Percentiles rank a stretch among this genome's conserved stretches.
These are phyloP conservation scores for Todiramphus saurophagus DNA, from an alignment of 2,113 vertebrate species.

Conservation along the genomic window DNA sequence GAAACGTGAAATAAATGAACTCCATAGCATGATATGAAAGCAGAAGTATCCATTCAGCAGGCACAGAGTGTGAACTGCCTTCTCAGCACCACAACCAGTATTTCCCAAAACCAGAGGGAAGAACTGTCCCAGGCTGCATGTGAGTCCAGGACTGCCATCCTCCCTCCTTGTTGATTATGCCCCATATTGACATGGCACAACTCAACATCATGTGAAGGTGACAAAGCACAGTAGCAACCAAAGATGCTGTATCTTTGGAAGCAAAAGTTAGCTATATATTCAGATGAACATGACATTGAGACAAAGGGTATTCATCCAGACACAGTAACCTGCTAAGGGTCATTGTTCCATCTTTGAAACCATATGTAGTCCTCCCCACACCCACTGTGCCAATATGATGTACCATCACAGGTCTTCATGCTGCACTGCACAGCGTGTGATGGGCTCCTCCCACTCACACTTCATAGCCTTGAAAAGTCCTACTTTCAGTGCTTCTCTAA, in stretches of 20 bases:
- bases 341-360: neutral
- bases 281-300: neutral
- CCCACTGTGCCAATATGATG: neutral
- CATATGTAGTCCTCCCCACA: neutral
- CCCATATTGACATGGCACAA: neutral
- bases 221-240: neutral
- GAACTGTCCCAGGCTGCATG: neutral
- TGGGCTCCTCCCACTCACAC: neutral
- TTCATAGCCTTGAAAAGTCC: neutral
- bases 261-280: neutral
- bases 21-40: neutral
- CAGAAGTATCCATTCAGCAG: neutral
- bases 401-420: neutral
- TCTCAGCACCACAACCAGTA: neutral
- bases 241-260: neutral
- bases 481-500: neutral
- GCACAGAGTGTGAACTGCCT: neutral
- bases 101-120: neutral
- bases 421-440: rapidly evolving
- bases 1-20: neutral
- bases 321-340: neutral
- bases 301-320: neutral
- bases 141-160: neutral
- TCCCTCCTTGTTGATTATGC: neutral
- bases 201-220: neutral